These are phyloP conservation scores for Chloroclysta siterata DNA, from an alignment of 2,888 invertebrate genomes.

Conservation along the genomic window DNA sequence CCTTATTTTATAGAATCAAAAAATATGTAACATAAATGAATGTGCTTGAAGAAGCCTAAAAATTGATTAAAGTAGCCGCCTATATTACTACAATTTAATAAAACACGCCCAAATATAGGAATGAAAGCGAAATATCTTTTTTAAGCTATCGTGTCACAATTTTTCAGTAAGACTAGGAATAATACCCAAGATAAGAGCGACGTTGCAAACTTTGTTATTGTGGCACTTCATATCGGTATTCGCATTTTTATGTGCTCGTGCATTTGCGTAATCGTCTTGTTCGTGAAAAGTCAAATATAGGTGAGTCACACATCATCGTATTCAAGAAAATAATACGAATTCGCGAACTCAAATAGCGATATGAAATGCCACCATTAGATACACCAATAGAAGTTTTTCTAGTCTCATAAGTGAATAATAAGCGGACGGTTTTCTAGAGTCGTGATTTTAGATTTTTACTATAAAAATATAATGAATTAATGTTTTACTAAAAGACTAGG, in stretches of 20 bases:
- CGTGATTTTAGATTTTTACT: constrained; percentile 11
- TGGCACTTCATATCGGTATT: neutral
- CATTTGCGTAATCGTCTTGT: constrained; percentile 15
- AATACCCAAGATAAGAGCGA: constrained; percentile 35
- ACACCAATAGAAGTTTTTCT: constrained; percentile 15
- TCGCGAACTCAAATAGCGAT: too few relatives aligned
- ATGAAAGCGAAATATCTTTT: constrained; percentile 41
- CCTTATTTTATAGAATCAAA: constrained; percentile 2
- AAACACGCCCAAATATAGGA: constrained; percentile 38
- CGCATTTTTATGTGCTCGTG: too few relatives aligned
- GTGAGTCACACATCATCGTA: too few relatives aligned
- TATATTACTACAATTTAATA: constrained; percentile 15
- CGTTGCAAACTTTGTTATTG: constrained; percentile 33
- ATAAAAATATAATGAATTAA: constrained; percentile 21
- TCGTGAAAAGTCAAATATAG: too few relatives aligned
- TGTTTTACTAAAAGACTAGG: constrained; percentile 2
- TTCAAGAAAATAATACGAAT: too few relatives aligned
- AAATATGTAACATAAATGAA: constrained; percentile 1
- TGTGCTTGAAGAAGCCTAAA: neutral
- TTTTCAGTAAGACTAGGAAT: constrained; percentile 18
- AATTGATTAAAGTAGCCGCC: constrained; percentile 4
- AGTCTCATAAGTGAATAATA: constrained; percentile 17
- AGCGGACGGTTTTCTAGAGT: constrained; percentile 30
- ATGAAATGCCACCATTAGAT: constrained; percentile 3
- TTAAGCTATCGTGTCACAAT: constrained; percentile 10